Conservation (phyloP, 2,888 invertebrate species). For the Tetranychus piercei region DNA sequence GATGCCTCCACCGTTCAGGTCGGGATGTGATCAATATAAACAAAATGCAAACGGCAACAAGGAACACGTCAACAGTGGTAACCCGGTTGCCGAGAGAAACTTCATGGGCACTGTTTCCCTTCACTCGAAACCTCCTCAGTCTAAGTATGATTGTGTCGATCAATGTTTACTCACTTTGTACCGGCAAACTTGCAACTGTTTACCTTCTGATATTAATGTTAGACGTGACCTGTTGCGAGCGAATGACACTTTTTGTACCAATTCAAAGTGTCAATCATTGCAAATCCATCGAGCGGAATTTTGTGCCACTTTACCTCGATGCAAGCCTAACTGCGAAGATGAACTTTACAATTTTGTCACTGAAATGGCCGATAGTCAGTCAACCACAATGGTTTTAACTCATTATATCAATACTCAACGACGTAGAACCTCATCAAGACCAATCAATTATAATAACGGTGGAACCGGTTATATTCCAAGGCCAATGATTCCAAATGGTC, state of each 20-base stretch:
- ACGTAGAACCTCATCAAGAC: neutral
- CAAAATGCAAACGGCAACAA: accelerated
- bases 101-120: too few relatives aligned
- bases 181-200: slow-evolving; percentile 5
- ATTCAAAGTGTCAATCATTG: neutral
- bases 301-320: slow-evolving; percentile 6
- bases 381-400: slow-evolving; percentile 1
- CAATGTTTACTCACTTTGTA: neutral
- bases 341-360: slow-evolving; percentile 10
- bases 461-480: neutral
- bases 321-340: slow-evolving; percentile 3
- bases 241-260: slow-evolving; percentile 8
- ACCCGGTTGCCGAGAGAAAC: too few relatives aligned
- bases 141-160: slow-evolving; percentile 11
- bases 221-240: neutral
- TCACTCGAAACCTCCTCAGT: neutral
- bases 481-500: slow-evolving; percentile 1
- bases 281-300: neutral
- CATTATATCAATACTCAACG: neutral
- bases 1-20: neutral
- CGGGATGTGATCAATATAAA: slow-evolving; percentile 3
- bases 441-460: neutral
- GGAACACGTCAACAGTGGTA: too few relatives aligned
- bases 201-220: slow-evolving; percentile 9
- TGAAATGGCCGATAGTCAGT: neutral